Base-by-base conservation (phyloP, 2,888 invertebrate genomes). In the Fragum sueziense region DNA sequence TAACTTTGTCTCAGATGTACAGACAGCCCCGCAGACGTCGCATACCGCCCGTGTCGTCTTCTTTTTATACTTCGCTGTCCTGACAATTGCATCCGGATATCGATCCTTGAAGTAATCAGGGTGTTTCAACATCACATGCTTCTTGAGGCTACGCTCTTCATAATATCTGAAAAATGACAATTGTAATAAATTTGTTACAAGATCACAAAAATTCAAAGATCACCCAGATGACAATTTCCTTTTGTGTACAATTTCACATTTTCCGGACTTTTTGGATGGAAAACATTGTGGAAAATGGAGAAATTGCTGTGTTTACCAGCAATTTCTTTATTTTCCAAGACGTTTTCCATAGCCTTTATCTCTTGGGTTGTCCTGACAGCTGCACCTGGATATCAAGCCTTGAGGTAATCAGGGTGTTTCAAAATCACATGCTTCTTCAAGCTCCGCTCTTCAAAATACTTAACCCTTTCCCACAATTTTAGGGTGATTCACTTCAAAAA, bases 401-500 rank as follows among this genome's bases (percentile, higher is more conserved):
- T 57, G 57, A 27, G 25, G 14, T 27, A 27, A 1, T 22, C 37
- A 9, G 27, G 11, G 37, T 74, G 74, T 51, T 67, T 31, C 22
- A 67, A 34, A 33, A 51, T 22, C 34, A 74, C 37, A 33, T 74
- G 74, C 27, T 67, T 74, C 33, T 54, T 74, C 17, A 74, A 51
- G 17, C 51, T 14, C 31, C 67, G 67, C 25, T 74, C 68, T 11
- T 33, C 54, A 74, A 52, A 67, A 47, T 67, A 74, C 29, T 67
- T 74, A 17, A 4, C 67, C 65, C 2, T 20, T 20, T 14, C 2
- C 17, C 9, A 34, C n/a, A n/a, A n/a, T n/a, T n/a, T n/a, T n/a
- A n/a, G n/a, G n/a, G n/a, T n/a, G n/a, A n/a, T n/a, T n/a, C n/a
- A n/a, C n/a, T n/a, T n/a, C n/a, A n/a, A n/a, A n/a, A n/a, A n/a